phyloP scores from a whole-genome alignment of 2,888 invertebrate species.

The Synergus gifuensis region DNA sequence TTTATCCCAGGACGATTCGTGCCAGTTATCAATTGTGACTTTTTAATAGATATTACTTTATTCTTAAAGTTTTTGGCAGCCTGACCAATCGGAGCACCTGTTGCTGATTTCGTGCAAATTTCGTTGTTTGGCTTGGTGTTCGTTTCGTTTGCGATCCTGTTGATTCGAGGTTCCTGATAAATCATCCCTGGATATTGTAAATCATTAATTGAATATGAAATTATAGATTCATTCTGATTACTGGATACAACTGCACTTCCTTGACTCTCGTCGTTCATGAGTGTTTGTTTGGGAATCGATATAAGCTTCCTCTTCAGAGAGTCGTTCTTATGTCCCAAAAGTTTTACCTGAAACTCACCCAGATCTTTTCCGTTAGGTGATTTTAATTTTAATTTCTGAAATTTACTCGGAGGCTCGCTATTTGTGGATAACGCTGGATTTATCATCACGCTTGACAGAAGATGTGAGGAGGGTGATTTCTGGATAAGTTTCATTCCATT shows the following conservation, averaged over 20 bases:
- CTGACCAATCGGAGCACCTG: not conserved
- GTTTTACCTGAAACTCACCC: constrained; percentile 66
- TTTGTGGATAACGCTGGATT: not conserved
- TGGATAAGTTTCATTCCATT: constrained; percentile 49
- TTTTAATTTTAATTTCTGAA: constrained; percentile 67
- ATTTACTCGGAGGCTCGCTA: constrained; percentile 15
- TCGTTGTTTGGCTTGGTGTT: not conserved
- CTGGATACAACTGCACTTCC: not conserved
- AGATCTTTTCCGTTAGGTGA: constrained; percentile 67
- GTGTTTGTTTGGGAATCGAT: constrained; percentile 48
- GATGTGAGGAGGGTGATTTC: constrained; percentile 45
- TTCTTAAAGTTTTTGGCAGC: not conserved
- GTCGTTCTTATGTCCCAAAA: constrained; percentile 53
- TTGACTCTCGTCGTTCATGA: not conserved
- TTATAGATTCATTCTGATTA: not conserved
- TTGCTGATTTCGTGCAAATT: not conserved
- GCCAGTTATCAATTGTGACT: not conserved
- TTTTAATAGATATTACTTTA: not conserved
- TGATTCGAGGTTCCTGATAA: constrained; percentile 21
- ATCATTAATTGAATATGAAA: constrained; percentile 6
- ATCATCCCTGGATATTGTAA: constrained; percentile 36
- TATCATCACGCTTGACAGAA: not conserved
- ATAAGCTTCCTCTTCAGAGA: constrained; percentile 54
- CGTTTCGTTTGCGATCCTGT: not conserved
- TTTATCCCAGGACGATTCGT: not conserved